Evolutionary conservation across 2,797 vertebrate genomes (phyloP), one percentile per base, ranked within the genome.

Genomic region (Neopelma chrysocephalum): DNA sequence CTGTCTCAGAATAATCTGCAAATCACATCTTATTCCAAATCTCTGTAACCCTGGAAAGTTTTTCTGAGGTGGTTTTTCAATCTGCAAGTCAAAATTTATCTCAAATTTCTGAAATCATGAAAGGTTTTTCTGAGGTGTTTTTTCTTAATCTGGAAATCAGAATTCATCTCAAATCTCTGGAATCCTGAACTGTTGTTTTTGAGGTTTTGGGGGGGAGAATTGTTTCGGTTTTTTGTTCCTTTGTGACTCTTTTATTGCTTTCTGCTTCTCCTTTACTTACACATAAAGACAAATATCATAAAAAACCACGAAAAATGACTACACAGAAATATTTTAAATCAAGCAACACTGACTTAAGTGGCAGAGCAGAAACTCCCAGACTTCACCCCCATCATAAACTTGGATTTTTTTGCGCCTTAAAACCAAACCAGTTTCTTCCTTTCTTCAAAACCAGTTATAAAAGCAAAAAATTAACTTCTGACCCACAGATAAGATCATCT

Each of bases 381-480:
- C 54, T 84, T 34, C 62, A 47, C 4, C 18, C 11, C 38, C 36
- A 50, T 1, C n/a, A 36, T 1, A 34, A 77, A 27, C 21, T 32
- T 38, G 36, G 22, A 51, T 15, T 19, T 85, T 65, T 3, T 34
- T 6, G 38, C 38, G 25, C 54, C 47, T 62, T 57, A 54, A 72
- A 89, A 65, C 34, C 9, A 42, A 86, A 9, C 18, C 51, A 42
- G 36, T n/a, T 85, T 64, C 45, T 15, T 58, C 51, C 54, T 38
- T 48, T 36, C 66, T 65, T 57, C 83, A 76, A 76, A 83, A 69
- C 20, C 60, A 82, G 47, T 22, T 66, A 43, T 2, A 60, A 94
- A 91, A 81, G 61, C 50, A 73, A 90, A 92, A 94, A 72, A 53
- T 72, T 68, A 93, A 92, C 68, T 72, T 17, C 51, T 65, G n/a